phyloP scores from a whole-genome alignment of 2,113 vertebrate species.

The Craseonycteris thonglongyai region DNA sequence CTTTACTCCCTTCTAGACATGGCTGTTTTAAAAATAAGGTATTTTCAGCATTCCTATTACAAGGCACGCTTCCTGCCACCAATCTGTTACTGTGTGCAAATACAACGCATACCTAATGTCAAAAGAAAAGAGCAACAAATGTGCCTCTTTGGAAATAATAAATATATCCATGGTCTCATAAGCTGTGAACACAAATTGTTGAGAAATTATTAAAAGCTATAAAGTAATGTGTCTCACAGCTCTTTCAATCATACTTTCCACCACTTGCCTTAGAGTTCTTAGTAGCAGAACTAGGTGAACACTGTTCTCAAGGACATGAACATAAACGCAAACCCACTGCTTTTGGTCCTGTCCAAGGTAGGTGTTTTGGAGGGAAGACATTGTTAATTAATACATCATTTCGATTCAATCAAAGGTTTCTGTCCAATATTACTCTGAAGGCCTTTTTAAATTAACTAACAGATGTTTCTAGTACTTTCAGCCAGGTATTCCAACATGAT shows the following conservation, averaged over 20 bases:
- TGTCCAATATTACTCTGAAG: neutral
- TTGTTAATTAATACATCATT: neutral
- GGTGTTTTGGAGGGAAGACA: neutral
- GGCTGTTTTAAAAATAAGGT: neutral
- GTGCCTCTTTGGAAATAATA: neutral
- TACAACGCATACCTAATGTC: neutral
- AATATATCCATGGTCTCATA: neutral
- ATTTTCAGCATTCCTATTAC: neutral
- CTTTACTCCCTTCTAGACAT: neutral
- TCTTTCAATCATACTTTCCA: neutral
- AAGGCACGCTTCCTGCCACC: neutral
- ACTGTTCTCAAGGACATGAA: neutral
- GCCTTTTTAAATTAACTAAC: constrained; percentile 21
- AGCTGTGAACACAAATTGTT: constrained; percentile 8
- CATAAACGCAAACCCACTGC: neutral
- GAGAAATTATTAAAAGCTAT: constrained; percentile 7
- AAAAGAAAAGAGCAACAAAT: neutral
- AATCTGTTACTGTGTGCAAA: neutral
- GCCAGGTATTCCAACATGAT: neutral
- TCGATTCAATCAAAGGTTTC: neutral
- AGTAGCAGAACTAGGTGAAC: neutral
- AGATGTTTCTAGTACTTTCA: constrained; percentile 18
- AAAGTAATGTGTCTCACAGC: neutral
- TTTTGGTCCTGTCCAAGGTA: neutral
- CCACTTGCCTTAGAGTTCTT: neutral